Percentiles rank a stretch among this genome's conserved stretches.
Evolutionary conservation across 64 coral and sea anemone genomes (phyloP).

Genomic region (Montipora cactus): DNA sequence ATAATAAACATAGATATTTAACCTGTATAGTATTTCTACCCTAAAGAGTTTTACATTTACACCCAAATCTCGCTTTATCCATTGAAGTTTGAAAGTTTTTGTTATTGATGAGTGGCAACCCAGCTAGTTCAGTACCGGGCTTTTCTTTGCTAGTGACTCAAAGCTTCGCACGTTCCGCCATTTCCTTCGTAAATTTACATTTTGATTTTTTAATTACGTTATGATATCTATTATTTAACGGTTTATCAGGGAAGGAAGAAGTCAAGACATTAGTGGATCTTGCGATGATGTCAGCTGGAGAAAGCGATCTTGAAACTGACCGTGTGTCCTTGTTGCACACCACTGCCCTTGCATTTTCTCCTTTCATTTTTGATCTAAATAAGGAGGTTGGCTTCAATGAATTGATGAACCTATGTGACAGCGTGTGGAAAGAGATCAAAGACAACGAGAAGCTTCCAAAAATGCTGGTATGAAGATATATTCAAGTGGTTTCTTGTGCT

Average conservation of each 20-base stretch:
- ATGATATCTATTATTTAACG: too few relatives aligned
- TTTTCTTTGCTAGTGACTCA: too few relatives aligned
- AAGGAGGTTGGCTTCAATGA: slow-evolving; percentile 32
- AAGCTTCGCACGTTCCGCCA: too few relatives aligned
- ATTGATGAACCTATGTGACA: slow-evolving; percentile 53
- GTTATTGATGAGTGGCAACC: too few relatives aligned
- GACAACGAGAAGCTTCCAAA: slow-evolving; percentile 25
- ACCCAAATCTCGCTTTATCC: too few relatives aligned
- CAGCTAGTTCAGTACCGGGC: too few relatives aligned
- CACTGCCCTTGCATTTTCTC: slow-evolving; percentile 71
- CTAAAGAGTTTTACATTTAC: too few relatives aligned
- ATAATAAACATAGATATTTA: too few relatives aligned
- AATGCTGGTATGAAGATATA: slow-evolving; percentile 52
- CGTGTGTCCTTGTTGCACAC: slow-evolving; percentile 76
- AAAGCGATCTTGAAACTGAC: slow-evolving; percentile 76
- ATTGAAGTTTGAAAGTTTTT: too few relatives aligned
- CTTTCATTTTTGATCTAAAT: slow-evolving; percentile 77
- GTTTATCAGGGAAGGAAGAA: slow-evolving; percentile 48
- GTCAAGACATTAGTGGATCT: slow-evolving; percentile 78
- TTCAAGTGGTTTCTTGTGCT: not conserved
- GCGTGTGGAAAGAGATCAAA: slow-evolving; percentile 47
- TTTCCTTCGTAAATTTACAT: too few relatives aligned
- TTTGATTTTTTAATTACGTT: too few relatives aligned
- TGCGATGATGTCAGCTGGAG: slow-evolving; percentile 84
- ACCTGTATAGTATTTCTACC: too few relatives aligned